Percentiles rank a stretch among this genome's conserved stretches.
Conservation (phyloP, 2,113 vertebrate genomes). For the Varanus komodoensis region DNA sequence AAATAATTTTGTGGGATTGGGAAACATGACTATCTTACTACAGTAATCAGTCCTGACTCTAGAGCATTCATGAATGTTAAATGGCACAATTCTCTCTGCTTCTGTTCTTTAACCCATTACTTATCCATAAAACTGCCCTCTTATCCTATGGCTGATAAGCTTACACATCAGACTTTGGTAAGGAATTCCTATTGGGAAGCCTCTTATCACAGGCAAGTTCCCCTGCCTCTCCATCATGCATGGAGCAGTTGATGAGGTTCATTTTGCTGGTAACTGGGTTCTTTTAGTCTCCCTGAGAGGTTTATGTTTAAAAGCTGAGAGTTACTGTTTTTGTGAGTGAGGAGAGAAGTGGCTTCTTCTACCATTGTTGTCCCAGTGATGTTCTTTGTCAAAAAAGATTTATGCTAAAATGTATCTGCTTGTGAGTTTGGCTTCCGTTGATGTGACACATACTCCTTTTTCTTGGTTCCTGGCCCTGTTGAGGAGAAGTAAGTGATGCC, state of each 20-base stretch:
- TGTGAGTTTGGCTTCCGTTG: not conserved
- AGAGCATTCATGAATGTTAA: not conserved
- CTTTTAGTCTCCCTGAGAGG: not conserved
- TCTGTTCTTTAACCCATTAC: not conserved
- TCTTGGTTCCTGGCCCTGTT: not conserved
- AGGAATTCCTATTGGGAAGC: not conserved
- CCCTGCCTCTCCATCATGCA: not conserved
- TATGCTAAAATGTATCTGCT: not conserved
- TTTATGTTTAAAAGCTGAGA: not conserved
- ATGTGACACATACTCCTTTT: not conserved
- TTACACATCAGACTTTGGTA: not conserved
- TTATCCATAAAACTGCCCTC: not conserved
- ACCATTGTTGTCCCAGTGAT: not conserved
- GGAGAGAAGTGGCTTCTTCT: not conserved
- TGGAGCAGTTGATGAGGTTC: not conserved
- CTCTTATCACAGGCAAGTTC: not conserved
- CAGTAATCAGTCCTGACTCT: not conserved
- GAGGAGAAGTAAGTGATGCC: not conserved
- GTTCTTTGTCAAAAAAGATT: not conserved
- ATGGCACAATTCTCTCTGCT: not conserved
- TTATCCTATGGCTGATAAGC: not conserved
- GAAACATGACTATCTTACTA: not conserved
- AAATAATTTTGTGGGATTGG: not conserved
- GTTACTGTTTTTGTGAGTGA: not conserved
- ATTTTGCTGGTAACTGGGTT: not conserved